These are phyloP conservation scores for Drosophila ercepeae DNA, from an alignment of 1,140 invertebrate species.

Conservation along the genomic window DNA sequence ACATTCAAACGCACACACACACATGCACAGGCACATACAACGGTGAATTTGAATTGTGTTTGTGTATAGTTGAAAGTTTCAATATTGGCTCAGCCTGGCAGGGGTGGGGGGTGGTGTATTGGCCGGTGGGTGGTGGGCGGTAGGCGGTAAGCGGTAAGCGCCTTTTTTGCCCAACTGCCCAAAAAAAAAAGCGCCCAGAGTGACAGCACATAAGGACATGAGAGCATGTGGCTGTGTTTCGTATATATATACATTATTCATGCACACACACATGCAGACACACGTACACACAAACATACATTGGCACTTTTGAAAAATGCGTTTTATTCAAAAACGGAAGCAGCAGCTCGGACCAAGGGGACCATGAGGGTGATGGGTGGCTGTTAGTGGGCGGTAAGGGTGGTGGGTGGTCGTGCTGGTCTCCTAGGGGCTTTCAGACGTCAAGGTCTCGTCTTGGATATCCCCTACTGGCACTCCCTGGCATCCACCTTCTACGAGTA, in stretches of 20 bases:
- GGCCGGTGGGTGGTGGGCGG: background rate
- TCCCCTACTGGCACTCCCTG: background rate
- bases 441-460: constrained; percentile 19
- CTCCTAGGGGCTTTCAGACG: constrained; percentile 8
- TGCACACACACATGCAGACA: constrained; percentile 48
- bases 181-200: constrained; percentile 66
- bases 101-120: background rate
- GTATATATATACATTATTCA: constrained; percentile 67
- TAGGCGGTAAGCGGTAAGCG: background rate
- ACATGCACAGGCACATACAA: too few species aligned
- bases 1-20: constrained; percentile 16
- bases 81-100: constrained; percentile 59
- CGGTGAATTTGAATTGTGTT: constrained; percentile 42
- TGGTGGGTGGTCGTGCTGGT: constrained; percentile 34
- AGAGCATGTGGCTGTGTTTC: constrained; percentile 15
- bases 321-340: constrained; percentile 70
- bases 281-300: constrained; percentile 40
- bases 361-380: background rate
- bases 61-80: constrained; percentile 76
- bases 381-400: background rate
- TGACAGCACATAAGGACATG: constrained; percentile 56
- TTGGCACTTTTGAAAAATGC: constrained; percentile 72
- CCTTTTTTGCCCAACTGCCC: constrained; percentile 61
- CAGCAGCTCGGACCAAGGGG: constrained; percentile 46
- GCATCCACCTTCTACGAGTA: background rate